A percentile compares a stretch with the other conserved stretches of the same genome.
Evolutionary conservation across 2,888 invertebrate genomes (phyloP).

Genomic region (Cataglyphis cursor): DNA sequence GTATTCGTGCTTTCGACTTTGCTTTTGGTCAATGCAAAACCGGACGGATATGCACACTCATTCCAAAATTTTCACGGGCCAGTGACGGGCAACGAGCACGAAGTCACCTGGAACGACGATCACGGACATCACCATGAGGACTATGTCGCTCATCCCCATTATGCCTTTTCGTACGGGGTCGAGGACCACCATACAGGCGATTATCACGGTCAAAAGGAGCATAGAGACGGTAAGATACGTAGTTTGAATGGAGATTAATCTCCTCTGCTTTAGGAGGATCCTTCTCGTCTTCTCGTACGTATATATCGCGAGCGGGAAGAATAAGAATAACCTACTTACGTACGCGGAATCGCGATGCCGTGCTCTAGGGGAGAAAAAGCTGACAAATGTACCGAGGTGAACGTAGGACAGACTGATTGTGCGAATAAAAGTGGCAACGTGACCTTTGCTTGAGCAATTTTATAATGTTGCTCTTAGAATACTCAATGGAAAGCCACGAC

Average conservation of each 20-base stretch:
- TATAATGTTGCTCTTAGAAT: conserved; percentile 39
- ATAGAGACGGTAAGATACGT: conserved; percentile 83
- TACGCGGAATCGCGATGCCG: conserved; percentile 53
- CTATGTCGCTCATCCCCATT: conserved; percentile 84
- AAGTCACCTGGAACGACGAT: conserved; percentile 82
- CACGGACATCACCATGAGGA: conserved; percentile 85
- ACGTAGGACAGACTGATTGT: conserved; percentile 44
- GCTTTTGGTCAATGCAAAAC: conserved; percentile 50
- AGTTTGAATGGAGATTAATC: conserved; percentile 59
- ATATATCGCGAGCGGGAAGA: conserved; percentile 26
- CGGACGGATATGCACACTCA: conserved; percentile 82
- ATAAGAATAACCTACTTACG: conserved; percentile 60
- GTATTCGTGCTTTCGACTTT: conserved; percentile 57
- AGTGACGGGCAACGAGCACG: conserved; percentile 81
- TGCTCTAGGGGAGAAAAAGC: conserved; percentile 28
- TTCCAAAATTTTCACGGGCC: conserved; percentile 85
- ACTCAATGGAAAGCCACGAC: conserved; percentile 41
- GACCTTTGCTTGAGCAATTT: conserved; percentile 49
- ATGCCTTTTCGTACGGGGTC: conserved; percentile 84
- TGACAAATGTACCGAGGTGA: conserved; percentile 52
- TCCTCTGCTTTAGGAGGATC: conserved; percentile 28
- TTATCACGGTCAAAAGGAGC: conserved; percentile 86
- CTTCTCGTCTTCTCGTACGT: conserved; percentile 41
- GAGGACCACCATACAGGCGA: conserved; percentile 85
- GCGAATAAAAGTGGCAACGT: conserved; percentile 50